Evolutionary conservation across 2,797 vertebrate species (phyloP).

Genomic region (Notamacropus eugenii): DNA sequence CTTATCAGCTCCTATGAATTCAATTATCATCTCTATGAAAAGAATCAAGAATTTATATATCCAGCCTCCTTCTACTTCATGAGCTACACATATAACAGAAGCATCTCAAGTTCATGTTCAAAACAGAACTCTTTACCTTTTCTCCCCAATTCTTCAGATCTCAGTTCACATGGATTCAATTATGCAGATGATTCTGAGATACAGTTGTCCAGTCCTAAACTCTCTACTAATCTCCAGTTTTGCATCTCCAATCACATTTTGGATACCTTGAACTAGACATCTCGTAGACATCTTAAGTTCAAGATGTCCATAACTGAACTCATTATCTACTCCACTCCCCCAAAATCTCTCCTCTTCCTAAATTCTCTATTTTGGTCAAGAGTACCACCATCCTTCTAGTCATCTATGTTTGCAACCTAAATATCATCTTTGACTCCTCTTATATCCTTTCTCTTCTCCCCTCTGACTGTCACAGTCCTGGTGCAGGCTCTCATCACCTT

Average conservation of each 20-base stretch:
- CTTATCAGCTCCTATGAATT: neutral
- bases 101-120: neutral
- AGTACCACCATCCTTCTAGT: neutral
- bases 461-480: neutral
- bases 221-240: neutral
- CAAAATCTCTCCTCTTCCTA: neutral
- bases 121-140: neutral
- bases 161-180: neutral
- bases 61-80: neutral
- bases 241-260: neutral
- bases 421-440: neutral
- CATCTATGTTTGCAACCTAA: neutral
- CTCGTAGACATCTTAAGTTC: neutral
- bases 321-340: neutral
- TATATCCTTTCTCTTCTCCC: neutral
- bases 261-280: neutral
- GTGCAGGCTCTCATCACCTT: neutral
- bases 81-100: neutral
- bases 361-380: neutral
- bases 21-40: neutral
- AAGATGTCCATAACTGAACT: neutral
- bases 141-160: neutral
- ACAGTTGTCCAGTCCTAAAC: neutral
- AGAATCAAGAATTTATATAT: neutral
- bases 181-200: neutral